Evolutionary conservation across 2,797 vertebrate species (phyloP).

Genomic region (Eleutherodactylus coqui): DNA sequence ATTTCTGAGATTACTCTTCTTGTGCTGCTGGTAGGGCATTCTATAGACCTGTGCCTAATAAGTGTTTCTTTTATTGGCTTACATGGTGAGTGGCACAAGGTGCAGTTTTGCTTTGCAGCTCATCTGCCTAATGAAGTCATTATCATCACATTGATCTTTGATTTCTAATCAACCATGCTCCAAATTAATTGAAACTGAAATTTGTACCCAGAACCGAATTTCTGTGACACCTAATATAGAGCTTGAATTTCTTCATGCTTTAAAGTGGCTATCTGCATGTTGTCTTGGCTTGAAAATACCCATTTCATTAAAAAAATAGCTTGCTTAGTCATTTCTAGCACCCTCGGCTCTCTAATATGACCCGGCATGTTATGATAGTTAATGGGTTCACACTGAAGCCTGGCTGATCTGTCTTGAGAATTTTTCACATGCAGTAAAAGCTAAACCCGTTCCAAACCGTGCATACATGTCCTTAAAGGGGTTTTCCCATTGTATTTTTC

Average conservation of each 20-base stretch:
- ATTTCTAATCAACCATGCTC: background rate
- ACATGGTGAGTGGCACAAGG: conserved; percentile 26
- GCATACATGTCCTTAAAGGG: too few species aligned
- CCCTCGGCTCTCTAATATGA: background rate
- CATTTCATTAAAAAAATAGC: background rate
- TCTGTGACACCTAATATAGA: background rate
- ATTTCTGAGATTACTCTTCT: conserved; percentile 60
- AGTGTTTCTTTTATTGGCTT: conserved; percentile 2
- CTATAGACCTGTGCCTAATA: conserved; percentile 17
- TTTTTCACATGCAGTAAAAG: background rate
- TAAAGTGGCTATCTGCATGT: background rate
- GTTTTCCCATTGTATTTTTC: too few species aligned
- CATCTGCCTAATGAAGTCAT: conserved; percentile 10
- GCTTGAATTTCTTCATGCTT: background rate
- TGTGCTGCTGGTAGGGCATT: conserved; percentile 35
- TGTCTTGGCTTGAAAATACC: background rate
- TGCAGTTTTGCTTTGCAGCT: conserved; percentile 29
- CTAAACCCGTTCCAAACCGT: too few species aligned
- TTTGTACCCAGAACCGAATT: background rate
- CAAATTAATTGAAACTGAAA: background rate
- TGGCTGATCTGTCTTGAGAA: background rate
- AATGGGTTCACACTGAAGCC: background rate
- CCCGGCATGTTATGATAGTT: background rate
- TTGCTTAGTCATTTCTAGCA: background rate
- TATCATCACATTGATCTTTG: background rate